phyloP scores from a whole-genome alignment of 1,140 invertebrate species.

The Anadara kagoshimensis region DNA sequence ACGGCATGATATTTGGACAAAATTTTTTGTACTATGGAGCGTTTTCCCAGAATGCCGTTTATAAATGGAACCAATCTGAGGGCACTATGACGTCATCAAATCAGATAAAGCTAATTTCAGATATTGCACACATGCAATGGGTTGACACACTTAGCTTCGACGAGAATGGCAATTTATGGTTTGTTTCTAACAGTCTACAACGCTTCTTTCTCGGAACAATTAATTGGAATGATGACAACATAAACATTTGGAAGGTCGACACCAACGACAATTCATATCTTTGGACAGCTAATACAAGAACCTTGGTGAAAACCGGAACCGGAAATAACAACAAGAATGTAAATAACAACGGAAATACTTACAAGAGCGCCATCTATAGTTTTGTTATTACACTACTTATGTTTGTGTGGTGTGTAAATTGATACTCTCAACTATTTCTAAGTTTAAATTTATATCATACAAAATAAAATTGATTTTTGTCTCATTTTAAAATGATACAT shows the following conservation, averaged over 20 bases:
- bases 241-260: constrained; percentile 37
- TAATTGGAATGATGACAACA: constrained; percentile 11
- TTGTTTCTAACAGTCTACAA: constrained; percentile 34
- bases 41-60: constrained; percentile 39
- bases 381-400: no score
- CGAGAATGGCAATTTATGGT: constrained; percentile 38
- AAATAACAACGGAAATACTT: no score
- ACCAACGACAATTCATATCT: constrained; percentile 33
- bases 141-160: constrained; percentile 37
- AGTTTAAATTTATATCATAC: no score
- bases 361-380: no score
- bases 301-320: not conserved
- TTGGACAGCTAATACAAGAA: constrained; percentile 21
- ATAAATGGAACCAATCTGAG: constrained; percentile 6
- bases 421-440: no score
- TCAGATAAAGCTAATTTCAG: not conserved
- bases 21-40: constrained; percentile 40
- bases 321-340: no score
- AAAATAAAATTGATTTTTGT: no score
- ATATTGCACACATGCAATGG: constrained; percentile 21
- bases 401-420: no score
- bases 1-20: constrained; percentile 44
- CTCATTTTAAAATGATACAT: no score
- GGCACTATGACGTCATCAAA: no score
- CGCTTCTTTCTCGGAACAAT: constrained; percentile 16